A percentile compares a stretch with the other conserved stretches of the same genome.
Conservation (phyloP, 1,140 invertebrate genomes). For the Diprion similis region DNA sequence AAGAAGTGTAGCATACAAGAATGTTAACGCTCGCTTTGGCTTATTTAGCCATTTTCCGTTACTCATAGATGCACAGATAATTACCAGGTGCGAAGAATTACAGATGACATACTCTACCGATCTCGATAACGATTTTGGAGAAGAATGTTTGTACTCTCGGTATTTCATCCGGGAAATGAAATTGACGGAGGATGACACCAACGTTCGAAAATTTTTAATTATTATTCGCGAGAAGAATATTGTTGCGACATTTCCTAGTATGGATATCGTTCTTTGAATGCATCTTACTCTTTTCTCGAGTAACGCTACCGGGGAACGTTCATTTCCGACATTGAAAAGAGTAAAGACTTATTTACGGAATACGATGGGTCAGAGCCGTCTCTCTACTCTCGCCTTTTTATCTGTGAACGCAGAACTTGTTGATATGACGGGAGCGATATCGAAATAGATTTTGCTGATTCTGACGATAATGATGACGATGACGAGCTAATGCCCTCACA, state of each 20-base stretch:
- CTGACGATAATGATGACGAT: too few relatives aligned
- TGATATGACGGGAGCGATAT: background rate
- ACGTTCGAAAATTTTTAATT: constrained; percentile 5
- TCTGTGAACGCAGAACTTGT: constrained; percentile 18
- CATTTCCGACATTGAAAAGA: constrained; percentile 13
- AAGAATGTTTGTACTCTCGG: constrained; percentile 18
- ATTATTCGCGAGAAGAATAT: constrained; percentile 21
- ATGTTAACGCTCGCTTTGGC: constrained; percentile 13
- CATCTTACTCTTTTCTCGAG: constrained; percentile 15
- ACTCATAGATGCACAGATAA: constrained; percentile 2
- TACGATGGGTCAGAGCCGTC: background rate
- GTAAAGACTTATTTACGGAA: constrained; percentile 16
- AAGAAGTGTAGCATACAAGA: constrained; percentile 13
- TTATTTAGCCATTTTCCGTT: constrained; percentile 10
- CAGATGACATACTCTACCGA: constrained; percentile 9
- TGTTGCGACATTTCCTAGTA: constrained; percentile 12
- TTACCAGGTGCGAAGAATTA: constrained; percentile 9
- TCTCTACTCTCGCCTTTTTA: constrained; percentile 18
- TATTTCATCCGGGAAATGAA: constrained; percentile 17
- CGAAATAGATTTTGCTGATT: too few relatives aligned
- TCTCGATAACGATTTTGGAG: constrained; percentile 14
- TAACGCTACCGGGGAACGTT: constrained; percentile 20
- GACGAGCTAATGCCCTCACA: too few relatives aligned
- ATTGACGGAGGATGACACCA: constrained; percentile 7
- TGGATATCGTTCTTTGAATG: constrained; percentile 19